Evolutionary conservation across 1,140 invertebrate genomes (phyloP).

Genomic region (Mactra quadrangularis): DNA sequence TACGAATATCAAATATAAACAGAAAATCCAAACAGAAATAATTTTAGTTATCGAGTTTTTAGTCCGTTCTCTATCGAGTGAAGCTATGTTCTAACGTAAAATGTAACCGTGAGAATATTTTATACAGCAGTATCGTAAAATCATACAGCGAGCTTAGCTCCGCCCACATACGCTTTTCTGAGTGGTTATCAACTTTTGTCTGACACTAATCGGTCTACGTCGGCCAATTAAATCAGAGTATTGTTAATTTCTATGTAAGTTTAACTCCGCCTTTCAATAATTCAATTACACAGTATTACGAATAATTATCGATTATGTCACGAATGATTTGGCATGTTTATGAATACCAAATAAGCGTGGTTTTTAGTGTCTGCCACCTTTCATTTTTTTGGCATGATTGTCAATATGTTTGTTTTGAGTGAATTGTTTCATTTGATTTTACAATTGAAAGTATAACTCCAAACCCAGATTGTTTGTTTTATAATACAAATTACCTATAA

Average conservation of each 20-base stretch:
- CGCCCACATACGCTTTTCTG: constrained; percentile 52
- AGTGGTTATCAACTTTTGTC: constrained; percentile 46
- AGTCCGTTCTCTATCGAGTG: too few species aligned
- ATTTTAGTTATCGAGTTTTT: neutral
- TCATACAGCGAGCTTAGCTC: constrained; percentile 57
- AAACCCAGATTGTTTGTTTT: too few species aligned
- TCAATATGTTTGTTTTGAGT: neutral
- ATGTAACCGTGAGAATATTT: constrained; percentile 48
- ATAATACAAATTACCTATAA: too few species aligned
- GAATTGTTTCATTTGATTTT: too few species aligned
- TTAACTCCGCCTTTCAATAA: constrained; percentile 46
- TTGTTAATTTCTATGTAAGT: constrained; percentile 33
- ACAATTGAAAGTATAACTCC: too few species aligned
- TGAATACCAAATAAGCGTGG: constrained; percentile 36
- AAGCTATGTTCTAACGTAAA: neutral
- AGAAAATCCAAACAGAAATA: constrained; percentile 35
- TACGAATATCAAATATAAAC: neutral
- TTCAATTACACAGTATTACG: constrained; percentile 49
- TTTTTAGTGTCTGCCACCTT: constrained; percentile 41
- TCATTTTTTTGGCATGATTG: constrained; percentile 41
- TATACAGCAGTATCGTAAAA: constrained; percentile 48
- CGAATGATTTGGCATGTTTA: constrained; percentile 46
- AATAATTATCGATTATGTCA: constrained; percentile 56
- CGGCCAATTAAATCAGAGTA: constrained; percentile 61
- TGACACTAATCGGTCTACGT: constrained; percentile 13